A percentile compares a stretch with the other conserved stretches of the same genome.
Evolutionary conservation across 2,888 invertebrate species (phyloP).

Genomic region (Phanerotoma sp.): DNA sequence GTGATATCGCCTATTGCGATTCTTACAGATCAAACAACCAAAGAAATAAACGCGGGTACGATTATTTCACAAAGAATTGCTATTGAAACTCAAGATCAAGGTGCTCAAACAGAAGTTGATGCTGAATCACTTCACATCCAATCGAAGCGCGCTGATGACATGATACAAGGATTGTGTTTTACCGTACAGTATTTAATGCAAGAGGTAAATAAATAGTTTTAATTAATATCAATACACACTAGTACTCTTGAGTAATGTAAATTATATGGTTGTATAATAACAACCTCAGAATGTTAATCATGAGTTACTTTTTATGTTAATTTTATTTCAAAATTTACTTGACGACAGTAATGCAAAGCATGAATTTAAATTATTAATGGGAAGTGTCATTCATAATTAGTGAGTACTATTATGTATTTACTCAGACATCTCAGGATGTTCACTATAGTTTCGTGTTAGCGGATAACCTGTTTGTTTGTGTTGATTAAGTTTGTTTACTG

Average conservation of each 20-base stretch:
- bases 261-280: too few relatives aligned
- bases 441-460: too few relatives aligned
- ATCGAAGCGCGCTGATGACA: slow-evolving; percentile 62
- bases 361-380: too few relatives aligned
- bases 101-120: slow-evolving; percentile 46
- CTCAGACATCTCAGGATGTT: too few relatives aligned
- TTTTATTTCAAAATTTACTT: too few relatives aligned
- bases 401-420: too few relatives aligned
- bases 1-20: slow-evolving; percentile 45
- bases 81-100: slow-evolving; percentile 58
- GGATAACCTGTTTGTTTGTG: slow-evolving; percentile 31
- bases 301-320: too few relatives aligned
- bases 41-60: slow-evolving; percentile 37
- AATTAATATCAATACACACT: slow-evolving; percentile 32
- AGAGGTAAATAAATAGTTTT: slow-evolving; percentile 55
- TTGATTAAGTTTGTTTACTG: slow-evolving; percentile 14
- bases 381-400: too few relatives aligned
- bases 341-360: too few relatives aligned
- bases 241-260: too few relatives aligned
- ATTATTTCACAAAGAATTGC: slow-evolving; percentile 33
- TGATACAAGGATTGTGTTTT: slow-evolving; percentile 81
- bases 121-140: slow-evolving; percentile 40
- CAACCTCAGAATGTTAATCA: too few relatives aligned
- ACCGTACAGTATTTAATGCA: slow-evolving; percentile 80
- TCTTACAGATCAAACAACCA: slow-evolving; percentile 48